These are phyloP conservation scores for Prochilodus magdalenae DNA, from an alignment of 2,113 vertebrate species.

Conservation along the genomic window DNA sequence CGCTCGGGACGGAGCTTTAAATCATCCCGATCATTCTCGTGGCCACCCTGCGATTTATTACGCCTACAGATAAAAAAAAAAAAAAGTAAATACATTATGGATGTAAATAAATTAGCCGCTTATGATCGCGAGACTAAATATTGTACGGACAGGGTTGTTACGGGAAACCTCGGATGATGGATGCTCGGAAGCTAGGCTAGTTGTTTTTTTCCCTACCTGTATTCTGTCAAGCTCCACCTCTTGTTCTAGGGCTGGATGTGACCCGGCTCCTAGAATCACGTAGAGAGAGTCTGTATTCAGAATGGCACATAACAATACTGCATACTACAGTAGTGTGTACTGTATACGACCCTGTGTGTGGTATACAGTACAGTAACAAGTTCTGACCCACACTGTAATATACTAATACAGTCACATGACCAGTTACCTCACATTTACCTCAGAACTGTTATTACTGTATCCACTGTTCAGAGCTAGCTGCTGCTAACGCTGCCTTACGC, in stretches of 20 bases:
- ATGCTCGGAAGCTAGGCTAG: constrained; percentile 45
- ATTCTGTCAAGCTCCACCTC: not conserved
- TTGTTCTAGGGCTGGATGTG: not conserved
- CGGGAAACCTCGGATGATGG: constrained; percentile 56
- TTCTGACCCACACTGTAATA: too few relatives aligned
- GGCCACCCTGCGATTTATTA: constrained; percentile 68
- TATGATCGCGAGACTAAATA: constrained; percentile 65
- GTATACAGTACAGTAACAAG: too few relatives aligned
- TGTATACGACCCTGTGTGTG: too few relatives aligned
- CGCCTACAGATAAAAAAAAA: constrained; percentile 44
- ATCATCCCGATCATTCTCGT: constrained; percentile 76
- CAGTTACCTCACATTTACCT: too few relatives aligned
- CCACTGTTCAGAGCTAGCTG: too few relatives aligned
- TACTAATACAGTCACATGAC: too few relatives aligned
- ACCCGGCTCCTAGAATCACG: too few relatives aligned
- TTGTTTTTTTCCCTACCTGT: not conserved
- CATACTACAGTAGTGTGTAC: too few relatives aligned
- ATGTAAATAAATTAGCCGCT: constrained; percentile 74
- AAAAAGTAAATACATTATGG: constrained; percentile 66
- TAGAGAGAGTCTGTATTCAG: too few relatives aligned
- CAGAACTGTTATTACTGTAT: too few relatives aligned
- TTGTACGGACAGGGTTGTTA: constrained; percentile 63
- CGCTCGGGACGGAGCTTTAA: constrained; percentile 75
- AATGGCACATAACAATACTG: too few relatives aligned
- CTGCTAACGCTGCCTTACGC: too few relatives aligned